phyloP scores from a whole-genome alignment of 2,888 invertebrate species.

The Netelia fuscicornis region DNA sequence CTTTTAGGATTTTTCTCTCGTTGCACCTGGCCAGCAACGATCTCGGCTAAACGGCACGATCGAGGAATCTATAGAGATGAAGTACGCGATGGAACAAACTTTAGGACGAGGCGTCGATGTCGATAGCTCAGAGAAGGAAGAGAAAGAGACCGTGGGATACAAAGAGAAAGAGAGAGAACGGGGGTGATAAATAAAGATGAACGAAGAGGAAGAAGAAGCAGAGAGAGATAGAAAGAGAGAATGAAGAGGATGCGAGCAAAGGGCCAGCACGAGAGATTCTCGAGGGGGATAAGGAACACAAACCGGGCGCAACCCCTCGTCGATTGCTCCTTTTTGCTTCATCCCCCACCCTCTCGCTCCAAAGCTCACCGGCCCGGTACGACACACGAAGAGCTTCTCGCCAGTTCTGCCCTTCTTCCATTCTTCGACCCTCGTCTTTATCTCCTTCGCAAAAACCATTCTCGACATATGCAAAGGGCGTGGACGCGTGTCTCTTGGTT shows the following conservation, averaged over 20 bases:
- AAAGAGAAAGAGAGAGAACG: slow-evolving; percentile 47
- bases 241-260: slow-evolving; percentile 69
- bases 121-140: slow-evolving; percentile 30
- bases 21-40: slow-evolving; percentile 43
- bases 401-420: neutral
- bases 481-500: slow-evolving; percentile 56
- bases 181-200: slow-evolving; percentile 10
- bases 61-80: neutral
- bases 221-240: slow-evolving; percentile 32
- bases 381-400: slow-evolving; percentile 11
- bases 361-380: slow-evolving; percentile 18
- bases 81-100: slow-evolving; percentile 38
- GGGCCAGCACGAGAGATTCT: slow-evolving; percentile 67
- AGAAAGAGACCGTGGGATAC: slow-evolving; percentile 20
- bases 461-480: slow-evolving; percentile 71
- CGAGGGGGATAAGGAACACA: slow-evolving; percentile 75
- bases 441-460: slow-evolving; percentile 42
- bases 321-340: slow-evolving; percentile 58
- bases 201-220: slow-evolving; percentile 15
- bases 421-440: slow-evolving; percentile 4
- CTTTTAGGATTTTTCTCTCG: slow-evolving; percentile 6
- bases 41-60: slow-evolving; percentile 18
- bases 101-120: slow-evolving; percentile 53
- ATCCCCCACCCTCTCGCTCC: slow-evolving; percentile 32
- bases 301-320: slow-evolving; percentile 66